These are phyloP conservation scores for Synanthedon vespiformis DNA, from an alignment of 2,888 invertebrate species.

Conservation along the genomic window DNA sequence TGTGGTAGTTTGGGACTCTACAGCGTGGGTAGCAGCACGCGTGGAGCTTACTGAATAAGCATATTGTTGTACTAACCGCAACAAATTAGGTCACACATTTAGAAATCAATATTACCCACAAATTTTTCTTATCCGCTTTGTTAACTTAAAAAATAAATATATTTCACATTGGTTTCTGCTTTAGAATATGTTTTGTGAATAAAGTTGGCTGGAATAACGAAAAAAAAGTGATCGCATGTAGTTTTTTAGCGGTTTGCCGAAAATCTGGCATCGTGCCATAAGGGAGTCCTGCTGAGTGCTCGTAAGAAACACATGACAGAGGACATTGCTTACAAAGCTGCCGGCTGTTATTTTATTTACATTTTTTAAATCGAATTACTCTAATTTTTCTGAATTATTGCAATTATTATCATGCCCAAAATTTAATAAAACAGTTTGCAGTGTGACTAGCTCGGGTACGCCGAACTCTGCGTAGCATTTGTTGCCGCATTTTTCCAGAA, in stretches of 20 bases:
- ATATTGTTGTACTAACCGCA: constrained; percentile 1
- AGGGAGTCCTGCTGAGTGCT: constrained; percentile 1
- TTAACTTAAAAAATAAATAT: too few relatives aligned
- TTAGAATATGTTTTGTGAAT: not conserved
- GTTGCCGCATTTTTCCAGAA: too few relatives aligned
- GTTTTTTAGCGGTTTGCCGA: constrained; percentile 16
- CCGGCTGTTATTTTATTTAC: not conserved
- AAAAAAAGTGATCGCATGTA: constrained; percentile 3
- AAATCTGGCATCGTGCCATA: constrained; percentile 20
- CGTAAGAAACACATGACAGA: not conserved
- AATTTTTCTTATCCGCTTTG: too few relatives aligned
- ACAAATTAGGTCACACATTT: too few relatives aligned
- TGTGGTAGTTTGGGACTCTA: constrained; percentile 26
- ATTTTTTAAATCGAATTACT: not conserved
- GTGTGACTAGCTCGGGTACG: too few relatives aligned
- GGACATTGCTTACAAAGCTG: not conserved
- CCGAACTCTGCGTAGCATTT: too few relatives aligned
- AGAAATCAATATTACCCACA: too few relatives aligned
- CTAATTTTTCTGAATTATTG: too few relatives aligned
- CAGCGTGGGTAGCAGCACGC: constrained; percentile 16
- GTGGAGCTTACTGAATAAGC: constrained; percentile 6
- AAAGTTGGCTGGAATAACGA: not conserved
- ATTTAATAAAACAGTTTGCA: too few relatives aligned
- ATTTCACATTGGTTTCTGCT: too few relatives aligned
- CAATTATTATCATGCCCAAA: too few relatives aligned